These are phyloP conservation scores for Scalopus aquaticus DNA, from an alignment of 2,113 vertebrate species.

Conservation along the genomic window DNA sequence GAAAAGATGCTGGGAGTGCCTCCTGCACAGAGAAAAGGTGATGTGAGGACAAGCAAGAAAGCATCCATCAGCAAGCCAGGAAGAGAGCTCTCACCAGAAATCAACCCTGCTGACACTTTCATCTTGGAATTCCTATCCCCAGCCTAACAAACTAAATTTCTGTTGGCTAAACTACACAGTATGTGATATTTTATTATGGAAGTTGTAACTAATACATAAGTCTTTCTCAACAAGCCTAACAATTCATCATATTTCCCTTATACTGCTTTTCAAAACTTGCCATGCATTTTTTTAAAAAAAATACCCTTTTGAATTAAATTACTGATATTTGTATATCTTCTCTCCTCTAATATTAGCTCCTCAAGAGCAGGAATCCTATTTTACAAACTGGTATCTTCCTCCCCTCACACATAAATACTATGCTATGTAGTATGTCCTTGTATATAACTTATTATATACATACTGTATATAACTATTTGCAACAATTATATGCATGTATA, in stretches of 20 bases:
- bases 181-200: background rate
- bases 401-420: background rate
- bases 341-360: background rate
- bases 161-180: background rate
- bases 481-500: background rate
- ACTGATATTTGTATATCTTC: background rate
- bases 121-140: background rate
- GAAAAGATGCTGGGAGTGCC: background rate
- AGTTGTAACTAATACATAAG: constrained; percentile 11
- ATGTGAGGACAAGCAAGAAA: background rate
- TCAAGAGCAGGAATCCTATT: background rate
- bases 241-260: background rate
- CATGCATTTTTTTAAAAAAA: background rate
- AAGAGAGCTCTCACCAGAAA: no score
- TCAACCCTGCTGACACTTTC: no score
- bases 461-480: no score
- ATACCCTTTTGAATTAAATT: background rate
- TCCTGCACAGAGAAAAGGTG: background rate
- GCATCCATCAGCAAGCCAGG: background rate
- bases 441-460: no score
- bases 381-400: background rate
- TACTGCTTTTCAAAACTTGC: background rate
- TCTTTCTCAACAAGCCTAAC: background rate
- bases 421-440: background rate
- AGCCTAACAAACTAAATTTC: constrained; percentile 2